phyloP scores from a whole-genome alignment of 2,797 vertebrate species.

The Macropodus opercularis region DNA sequence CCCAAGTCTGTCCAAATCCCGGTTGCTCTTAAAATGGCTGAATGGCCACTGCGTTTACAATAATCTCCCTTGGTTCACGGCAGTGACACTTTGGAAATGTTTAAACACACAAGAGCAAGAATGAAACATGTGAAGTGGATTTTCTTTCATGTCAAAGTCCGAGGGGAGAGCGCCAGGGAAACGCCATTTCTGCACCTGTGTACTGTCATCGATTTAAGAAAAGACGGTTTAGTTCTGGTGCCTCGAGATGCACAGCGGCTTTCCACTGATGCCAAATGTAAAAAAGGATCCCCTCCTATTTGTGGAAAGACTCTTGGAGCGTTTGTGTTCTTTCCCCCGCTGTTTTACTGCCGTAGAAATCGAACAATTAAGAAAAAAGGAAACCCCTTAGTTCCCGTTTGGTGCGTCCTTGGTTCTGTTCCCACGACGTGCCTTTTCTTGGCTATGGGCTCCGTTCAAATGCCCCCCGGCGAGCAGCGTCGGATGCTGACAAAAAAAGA shows the following conservation, averaged over 20 bases:
- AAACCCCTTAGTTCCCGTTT: constrained; percentile 66
- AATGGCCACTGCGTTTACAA: constrained; percentile 55
- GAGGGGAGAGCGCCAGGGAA: constrained; percentile 45
- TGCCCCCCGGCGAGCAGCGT: constrained; percentile 61
- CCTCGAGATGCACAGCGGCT: constrained; percentile 62
- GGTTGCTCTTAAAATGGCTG: constrained; percentile 70
- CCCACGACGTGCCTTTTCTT: constrained; percentile 67
- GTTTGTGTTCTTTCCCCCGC: constrained; percentile 26
- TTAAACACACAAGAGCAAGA: constrained; percentile 5
- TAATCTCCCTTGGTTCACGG: constrained; percentile 45
- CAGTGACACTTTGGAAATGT: constrained; percentile 39
- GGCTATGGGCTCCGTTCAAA: constrained; percentile 56
- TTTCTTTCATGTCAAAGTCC: constrained; percentile 69
- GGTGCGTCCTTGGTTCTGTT: constrained; percentile 74
- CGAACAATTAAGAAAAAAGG: constrained; percentile 22
- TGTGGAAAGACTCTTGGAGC: constrained; percentile 37
- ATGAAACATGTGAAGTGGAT: constrained; percentile 23
- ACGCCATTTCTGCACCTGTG: constrained; percentile 84
- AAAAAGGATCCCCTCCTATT: constrained; percentile 34
- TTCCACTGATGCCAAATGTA: constrained; percentile 52
- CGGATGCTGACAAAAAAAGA: constrained; percentile 54
- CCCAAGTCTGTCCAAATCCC: constrained; percentile 50
- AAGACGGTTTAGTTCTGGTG: constrained; percentile 60
- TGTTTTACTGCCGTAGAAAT: constrained; percentile 33
- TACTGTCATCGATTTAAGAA: constrained; percentile 58